Evolutionary conservation across 2,113 vertebrate genomes (phyloP), one percentile per base, ranked within the genome.

Genomic region (Limanda limanda): DNA sequence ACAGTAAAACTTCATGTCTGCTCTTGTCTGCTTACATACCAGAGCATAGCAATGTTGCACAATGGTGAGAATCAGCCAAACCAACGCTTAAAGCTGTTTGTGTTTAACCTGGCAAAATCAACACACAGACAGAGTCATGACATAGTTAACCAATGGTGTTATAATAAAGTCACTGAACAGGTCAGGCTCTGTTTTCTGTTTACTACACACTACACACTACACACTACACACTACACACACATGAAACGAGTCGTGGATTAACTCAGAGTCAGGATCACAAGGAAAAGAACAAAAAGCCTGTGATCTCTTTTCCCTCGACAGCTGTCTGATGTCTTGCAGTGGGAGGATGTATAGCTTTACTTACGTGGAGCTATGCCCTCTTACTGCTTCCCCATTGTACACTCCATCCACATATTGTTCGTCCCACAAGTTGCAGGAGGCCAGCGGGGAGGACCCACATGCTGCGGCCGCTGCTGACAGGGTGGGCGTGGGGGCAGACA

Each of bases 361-460:
- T 85, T 63, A 85, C 80, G 9, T 75, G 69, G 13, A 25, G 67
- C 14, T 57, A 11, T 73, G 66, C 2, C 61, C 68, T 57, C 81
- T 71, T 66, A 74, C 35, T 3, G 82, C 10, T 62, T 18, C n/a
- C 7, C 51, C 58, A 68, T 77, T 64, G 79, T 85, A 37, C 47
- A n/a, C 8, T 24, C 54, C 13, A 62, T 70, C 69, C 78, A 61
- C 51, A 69, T 20, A 71, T 56, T n/a, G n/a, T n/a, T n/a, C n/a
- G n/a, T n/a, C n/a, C n/a, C 12, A 3, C 42, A 11, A 55, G 52
- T 60, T 63, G 21, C 15, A 20, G 42, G 12, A 6, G 40, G 13
- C 18, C 10, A 9, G 37, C 8, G 20, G 48, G 6, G 27, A 35
- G 6, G 27, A 35, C 4, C 2, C 37, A 23, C 62, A 63, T 23